Conservation (phyloP, 2,113 vertebrate genomes). For the Anseranas semipalmata region DNA sequence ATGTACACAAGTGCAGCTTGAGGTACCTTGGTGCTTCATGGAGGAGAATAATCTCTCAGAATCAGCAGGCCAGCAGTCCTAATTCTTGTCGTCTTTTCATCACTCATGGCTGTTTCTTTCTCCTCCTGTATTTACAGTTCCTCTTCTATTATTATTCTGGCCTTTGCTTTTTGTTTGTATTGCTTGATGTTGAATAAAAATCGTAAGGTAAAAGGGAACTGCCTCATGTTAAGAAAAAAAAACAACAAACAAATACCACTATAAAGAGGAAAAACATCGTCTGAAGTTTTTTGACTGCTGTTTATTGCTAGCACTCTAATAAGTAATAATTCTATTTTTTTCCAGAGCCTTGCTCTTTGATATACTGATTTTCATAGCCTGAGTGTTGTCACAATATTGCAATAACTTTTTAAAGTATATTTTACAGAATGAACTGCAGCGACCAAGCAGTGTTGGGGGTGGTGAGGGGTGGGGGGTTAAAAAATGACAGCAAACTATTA, state of each 20-base stretch:
- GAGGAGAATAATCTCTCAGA: neutral
- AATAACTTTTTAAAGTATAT: neutral
- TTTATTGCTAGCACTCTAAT: neutral
- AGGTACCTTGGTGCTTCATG: neutral
- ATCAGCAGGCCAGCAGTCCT: neutral
- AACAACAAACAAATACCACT: neutral
- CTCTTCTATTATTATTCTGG: neutral
- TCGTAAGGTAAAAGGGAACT: neutral
- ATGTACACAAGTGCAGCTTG: fast-evolving
- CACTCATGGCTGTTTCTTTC: neutral
- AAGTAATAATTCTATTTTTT: neutral
- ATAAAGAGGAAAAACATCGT: neutral
- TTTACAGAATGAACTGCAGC: neutral
- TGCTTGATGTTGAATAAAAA: neutral
- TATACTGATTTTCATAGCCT: neutral
- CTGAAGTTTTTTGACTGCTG: neutral
- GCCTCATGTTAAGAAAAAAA: neutral
- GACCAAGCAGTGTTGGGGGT: neutral
- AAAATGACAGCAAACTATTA: neutral
- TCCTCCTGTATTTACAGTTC: neutral
- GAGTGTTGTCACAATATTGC: neutral
- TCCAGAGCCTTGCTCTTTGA: neutral
- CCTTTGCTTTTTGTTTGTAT: neutral
- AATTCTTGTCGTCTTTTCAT: fast-evolving
- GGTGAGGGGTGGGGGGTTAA: neutral